Percentiles rank a stretch among this genome's conserved stretches.
Conservation (phyloP, 2,113 vertebrate genomes). For the Ranitomeya variabilis region DNA sequence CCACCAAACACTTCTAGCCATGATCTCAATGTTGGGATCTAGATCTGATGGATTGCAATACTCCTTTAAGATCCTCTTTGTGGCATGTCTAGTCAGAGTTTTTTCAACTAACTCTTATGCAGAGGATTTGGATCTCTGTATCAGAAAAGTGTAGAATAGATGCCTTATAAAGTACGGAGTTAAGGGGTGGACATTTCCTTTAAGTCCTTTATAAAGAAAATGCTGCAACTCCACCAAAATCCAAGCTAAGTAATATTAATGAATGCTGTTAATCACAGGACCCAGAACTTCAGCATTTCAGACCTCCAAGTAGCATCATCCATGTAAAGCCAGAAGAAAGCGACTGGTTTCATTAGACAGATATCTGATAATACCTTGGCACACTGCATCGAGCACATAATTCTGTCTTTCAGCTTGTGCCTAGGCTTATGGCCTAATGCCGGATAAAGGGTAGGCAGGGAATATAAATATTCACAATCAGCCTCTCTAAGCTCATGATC, state of each 20-base stretch:
- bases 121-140: too few species aligned
- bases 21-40: too few species aligned
- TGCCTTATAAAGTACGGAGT: too few species aligned
- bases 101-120: too few species aligned
- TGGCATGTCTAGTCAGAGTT: too few species aligned
- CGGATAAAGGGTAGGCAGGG: constrained; percentile 69
- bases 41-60: too few species aligned
- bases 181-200: too few species aligned
- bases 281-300: neutral
- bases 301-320: neutral
- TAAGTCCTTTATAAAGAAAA: neutral
- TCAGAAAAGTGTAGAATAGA: too few species aligned
- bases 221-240: neutral
- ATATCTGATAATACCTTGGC: constrained; percentile 37
- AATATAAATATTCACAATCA: constrained; percentile 66
- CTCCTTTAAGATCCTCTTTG: too few species aligned
- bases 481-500: constrained; percentile 64
- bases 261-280: neutral
- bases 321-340: neutral
- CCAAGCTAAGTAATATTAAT: neutral
- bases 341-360: constrained; percentile 11
- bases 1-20: too few species aligned
- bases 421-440: constrained; percentile 59
- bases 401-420: constrained; percentile 49
- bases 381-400: neutral